Base-by-base conservation (phyloP, 2,113 vertebrate species). In the Hydrochoerus hydrochaeris region DNA sequence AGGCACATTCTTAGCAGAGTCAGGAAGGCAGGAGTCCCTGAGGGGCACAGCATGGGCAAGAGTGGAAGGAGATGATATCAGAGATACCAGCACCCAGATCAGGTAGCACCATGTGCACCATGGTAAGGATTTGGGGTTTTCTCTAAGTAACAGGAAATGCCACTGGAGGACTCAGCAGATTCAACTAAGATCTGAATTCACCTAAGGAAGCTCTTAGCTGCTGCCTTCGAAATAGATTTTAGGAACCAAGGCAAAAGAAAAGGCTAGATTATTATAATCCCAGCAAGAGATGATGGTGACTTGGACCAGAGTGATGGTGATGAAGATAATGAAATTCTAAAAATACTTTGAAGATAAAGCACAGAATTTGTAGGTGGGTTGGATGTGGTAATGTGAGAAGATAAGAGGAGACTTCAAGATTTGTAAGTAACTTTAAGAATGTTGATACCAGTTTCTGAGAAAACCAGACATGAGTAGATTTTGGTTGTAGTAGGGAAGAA, bases 41-140 rank as follows among this genome's bases (percentile, higher is more conserved):
- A 0, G 1, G 0, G 0, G 1, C 6, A 41, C 22, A 44, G 38
- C 12, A 0, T 0, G 6, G 17, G 41, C 30, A 13, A 69, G 52
- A 80, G 32, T 0, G 16, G 32, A 10, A 1, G 0, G 11, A 1
- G 0, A 46, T 3, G 8, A 38, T 20, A 5, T 38, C 81, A 5
- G 73, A 49, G 35, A 17, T 17, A 49, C 52, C 0, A 2, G 8
- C 26, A 24, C 2, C 20, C 84, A 8, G n/a, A 83, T 26, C 58
- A 32, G 62, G 35, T 5, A 60, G n/a, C 57, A 30, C 52, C 28
- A 12, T n/a, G 62, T 0, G 73, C 5, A 14, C 20, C 77, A 20
- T 1, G 19, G 11, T 49, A 35, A 67, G 28, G 30, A 83, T 38
- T 65, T 24, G 1, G 8, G 52, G 30, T 71, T 73, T 52, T 41